phyloP scores from a whole-genome alignment of 2,797 vertebrate genomes.

The Apodemus agrarius region DNA sequence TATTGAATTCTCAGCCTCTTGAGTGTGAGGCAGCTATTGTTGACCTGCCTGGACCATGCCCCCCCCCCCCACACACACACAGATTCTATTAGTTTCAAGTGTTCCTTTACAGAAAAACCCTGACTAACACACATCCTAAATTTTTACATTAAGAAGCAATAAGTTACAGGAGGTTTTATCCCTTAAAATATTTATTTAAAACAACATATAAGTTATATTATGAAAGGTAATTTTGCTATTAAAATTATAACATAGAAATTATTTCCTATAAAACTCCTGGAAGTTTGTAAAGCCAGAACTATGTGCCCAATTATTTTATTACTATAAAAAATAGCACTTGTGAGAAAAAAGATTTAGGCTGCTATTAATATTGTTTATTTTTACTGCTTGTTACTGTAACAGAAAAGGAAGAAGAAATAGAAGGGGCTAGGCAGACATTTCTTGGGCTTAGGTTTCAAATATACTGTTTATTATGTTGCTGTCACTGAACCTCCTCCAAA shows the following conservation, averaged over 20 bases:
- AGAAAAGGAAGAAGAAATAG: background rate
- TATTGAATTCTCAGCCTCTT: background rate
- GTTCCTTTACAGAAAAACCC: background rate
- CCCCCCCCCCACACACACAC: background rate
- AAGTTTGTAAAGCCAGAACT: background rate
- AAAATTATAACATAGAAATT: background rate
- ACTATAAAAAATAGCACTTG: background rate
- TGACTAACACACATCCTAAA: background rate
- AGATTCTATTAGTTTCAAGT: background rate
- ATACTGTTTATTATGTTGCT: background rate
- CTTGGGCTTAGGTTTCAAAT: background rate
- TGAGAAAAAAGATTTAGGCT: background rate
- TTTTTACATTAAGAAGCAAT: background rate
- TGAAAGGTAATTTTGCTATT: background rate
- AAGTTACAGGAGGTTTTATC: background rate
- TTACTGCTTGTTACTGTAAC: background rate
- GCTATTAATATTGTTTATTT: background rate
- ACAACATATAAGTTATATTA: slow-evolving; percentile 36
- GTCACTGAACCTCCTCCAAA: background rate
- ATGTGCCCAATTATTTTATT: background rate
- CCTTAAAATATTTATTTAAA: background rate
- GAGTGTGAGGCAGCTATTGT: background rate
- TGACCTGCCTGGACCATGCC: background rate
- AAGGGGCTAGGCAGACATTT: background rate
- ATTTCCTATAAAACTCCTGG: background rate